Evolutionary conservation across 1,140 invertebrate genomes (phyloP).

Genomic region (Oreohelix idahoensis): DNA sequence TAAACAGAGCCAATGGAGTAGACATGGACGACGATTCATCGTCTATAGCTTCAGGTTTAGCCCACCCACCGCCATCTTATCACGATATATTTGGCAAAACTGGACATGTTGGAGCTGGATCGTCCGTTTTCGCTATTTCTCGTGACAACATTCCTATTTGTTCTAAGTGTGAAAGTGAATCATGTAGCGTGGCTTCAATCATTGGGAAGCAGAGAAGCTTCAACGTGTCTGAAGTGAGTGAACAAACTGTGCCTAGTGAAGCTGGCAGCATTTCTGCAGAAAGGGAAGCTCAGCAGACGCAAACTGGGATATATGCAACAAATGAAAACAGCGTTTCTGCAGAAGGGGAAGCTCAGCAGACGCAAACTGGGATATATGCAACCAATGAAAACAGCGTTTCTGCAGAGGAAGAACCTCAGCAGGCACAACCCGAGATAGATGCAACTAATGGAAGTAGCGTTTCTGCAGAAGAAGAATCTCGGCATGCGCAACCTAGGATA

Average conservation of each 20-base stretch:
- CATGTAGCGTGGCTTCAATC: constrained; percentile 22
- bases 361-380: too few relatives aligned
- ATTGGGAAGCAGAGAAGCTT: not conserved
- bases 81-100: constrained; percentile 29
- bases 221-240: not conserved
- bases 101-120: not conserved
- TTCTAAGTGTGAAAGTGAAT: not conserved
- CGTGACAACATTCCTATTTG: constrained; percentile 16
- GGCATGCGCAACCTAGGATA: too few relatives aligned
- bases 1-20: not conserved
- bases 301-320: too few relatives aligned
- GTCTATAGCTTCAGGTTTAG: not conserved
- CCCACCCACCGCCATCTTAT: constrained; percentile 30
- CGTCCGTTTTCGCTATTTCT: constrained; percentile 26
- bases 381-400: too few relatives aligned
- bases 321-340: not conserved
- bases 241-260: not conserved
- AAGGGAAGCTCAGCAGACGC: too few relatives aligned
- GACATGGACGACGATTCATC: constrained; percentile 10
- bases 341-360: too few relatives aligned
- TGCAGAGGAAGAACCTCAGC: too few relatives aligned
- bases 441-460: too few relatives aligned
- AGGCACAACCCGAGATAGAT: too few relatives aligned
- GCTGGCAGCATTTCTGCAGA: not conserved
- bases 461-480: too few relatives aligned